These are phyloP conservation scores for Alcedo atthis DNA, from an alignment of 2,797 vertebrate species.

Conservation along the genomic window DNA sequence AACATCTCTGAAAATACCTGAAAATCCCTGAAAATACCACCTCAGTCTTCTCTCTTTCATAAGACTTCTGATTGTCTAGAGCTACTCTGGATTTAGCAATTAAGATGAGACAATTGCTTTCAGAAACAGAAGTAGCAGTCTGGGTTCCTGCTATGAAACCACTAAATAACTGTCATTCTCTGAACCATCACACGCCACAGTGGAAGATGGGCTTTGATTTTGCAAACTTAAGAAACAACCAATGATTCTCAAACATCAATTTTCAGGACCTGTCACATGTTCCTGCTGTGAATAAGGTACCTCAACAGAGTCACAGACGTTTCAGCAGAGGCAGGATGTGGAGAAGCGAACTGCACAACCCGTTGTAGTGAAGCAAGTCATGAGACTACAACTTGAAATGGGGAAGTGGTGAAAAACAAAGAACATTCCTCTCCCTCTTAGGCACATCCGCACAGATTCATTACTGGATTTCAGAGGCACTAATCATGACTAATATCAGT, in stretches of 20 bases:
- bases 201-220: neutral
- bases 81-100: neutral
- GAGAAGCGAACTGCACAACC: neutral
- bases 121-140: neutral
- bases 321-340: neutral
- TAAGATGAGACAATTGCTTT: neutral
- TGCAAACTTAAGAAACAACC: neutral
- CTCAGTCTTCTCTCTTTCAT: neutral
- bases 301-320: neutral
- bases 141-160: neutral
- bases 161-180: neutral
- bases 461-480: neutral
- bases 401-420: constrained; percentile 8
- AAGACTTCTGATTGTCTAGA: neutral
- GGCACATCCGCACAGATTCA: neutral
- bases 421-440: neutral
- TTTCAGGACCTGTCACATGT: neutral
- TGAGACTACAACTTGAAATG: neutral
- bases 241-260: neutral
- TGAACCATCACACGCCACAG: neutral
- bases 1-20: neutral
- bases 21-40: neutral
- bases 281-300: neutral
- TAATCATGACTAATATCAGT: neutral
- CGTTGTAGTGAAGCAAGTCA: neutral